Evolutionary conservation across 2,888 invertebrate genomes (phyloP), one percentile per base, ranked within the genome.

Genomic region (Tetramorium bicarinatum): DNA sequence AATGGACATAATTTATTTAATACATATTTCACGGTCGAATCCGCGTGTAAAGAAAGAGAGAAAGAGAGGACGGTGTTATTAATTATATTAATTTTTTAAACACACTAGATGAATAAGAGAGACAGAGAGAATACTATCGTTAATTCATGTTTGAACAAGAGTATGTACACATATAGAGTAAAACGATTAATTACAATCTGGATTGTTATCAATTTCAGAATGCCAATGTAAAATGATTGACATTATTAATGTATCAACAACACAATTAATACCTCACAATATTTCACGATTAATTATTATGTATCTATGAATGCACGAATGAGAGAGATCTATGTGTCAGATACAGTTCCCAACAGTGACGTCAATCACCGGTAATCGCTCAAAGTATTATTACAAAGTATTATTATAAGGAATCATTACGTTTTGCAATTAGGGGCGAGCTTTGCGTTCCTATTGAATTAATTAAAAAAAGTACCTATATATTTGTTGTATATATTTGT

Each of bases 201-300:
- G 6, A 72, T 41, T 56, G n/a, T 71, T 38, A 41, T 18, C 25
- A 56, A 41, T 72, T 72, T 72, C 25, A 56, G 15, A 71, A 52
- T 54, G 25, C 11, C 41, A 56, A 25, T 41, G 25, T 56, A 56
- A 72, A 41, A 41, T 75, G 29, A 34, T 47, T 34, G 41, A 47
- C 29, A 21, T 7, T 9, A 74, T 61, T 74, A 61, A 61, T 44
- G 13, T 59, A 41, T 61, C 29, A 34, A 34, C 3, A 34, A 34
- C 21, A 29, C 21, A 15, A 74, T 9, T 61, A 56, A 56, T 59
- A 47, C n/a, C 29, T 74, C 11, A 38, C 44, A 74, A 61, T 44
- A 44, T 61, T 74, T 61, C 25, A n/a, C 44, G n/a, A 59, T 74
- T 61, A 54, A 71, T 54, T 34, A 56, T 41, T 52, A 56, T 41